These are phyloP conservation scores for Lepeophtheirus salmonis DNA, from an alignment of 1,140 invertebrate species.

Conservation along the genomic window DNA sequence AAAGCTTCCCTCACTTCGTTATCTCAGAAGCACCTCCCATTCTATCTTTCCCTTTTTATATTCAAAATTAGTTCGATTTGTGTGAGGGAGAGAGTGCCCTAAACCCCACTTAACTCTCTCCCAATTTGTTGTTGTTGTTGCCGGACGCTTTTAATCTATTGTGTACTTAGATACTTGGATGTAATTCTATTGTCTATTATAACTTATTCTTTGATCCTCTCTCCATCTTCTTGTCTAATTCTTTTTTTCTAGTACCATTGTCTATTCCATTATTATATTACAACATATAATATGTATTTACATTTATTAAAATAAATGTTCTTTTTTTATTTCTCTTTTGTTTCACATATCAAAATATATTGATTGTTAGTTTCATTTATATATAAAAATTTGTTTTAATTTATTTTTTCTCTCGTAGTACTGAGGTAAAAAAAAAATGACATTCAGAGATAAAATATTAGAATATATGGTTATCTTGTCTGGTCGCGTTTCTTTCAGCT, in stretches of 20 bases:
- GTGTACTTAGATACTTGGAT: no score
- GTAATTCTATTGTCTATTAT: neutral
- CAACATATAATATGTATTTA: no score
- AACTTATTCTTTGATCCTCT: neutral
- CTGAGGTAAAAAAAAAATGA: neutral
- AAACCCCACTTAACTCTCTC: no score
- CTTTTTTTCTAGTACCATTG: slow-evolving; percentile 1
- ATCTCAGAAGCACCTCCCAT: neutral
- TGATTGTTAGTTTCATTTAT: neutral
- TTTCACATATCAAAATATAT: neutral
- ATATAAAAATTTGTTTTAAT: neutral
- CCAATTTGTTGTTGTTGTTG: no score
- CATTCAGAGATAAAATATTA: no score
- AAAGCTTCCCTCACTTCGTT: neutral
- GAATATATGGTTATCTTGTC: no score
- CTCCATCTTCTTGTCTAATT: neutral
- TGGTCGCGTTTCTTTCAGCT: no score
- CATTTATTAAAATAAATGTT: no score
- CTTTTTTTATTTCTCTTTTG: neutral
- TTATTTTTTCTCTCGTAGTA: neutral
- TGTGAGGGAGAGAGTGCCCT: no score
- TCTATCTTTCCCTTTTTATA: neutral
- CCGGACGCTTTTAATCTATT: no score
- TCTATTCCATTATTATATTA: neutral
- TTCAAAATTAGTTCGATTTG: no score